Conservation (phyloP, 2,888 invertebrate species). For the Cremastobaeus sp. region DNA sequence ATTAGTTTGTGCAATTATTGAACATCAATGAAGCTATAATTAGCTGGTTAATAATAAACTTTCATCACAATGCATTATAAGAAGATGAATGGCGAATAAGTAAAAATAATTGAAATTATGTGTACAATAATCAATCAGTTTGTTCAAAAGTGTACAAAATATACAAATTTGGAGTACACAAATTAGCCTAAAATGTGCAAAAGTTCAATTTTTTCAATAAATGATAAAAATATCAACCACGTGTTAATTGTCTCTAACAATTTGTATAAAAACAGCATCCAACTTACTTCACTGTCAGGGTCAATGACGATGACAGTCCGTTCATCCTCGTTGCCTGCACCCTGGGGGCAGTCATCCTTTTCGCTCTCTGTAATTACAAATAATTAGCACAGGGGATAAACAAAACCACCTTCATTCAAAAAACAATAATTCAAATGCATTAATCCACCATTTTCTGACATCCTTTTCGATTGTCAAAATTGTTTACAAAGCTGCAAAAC, state of each 20-base stretch:
- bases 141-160: too few species aligned
- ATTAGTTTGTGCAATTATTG: background rate
- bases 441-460: constrained; percentile 15
- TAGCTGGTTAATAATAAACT: too few species aligned
- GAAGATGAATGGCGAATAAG: too few species aligned
- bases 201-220: too few species aligned
- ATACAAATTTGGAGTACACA: too few species aligned
- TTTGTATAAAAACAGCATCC: background rate
- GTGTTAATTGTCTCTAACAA: constrained; percentile 2
- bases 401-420: background rate
- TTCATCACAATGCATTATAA: too few species aligned
- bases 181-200: too few species aligned
- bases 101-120: background rate
- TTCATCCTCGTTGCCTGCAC: constrained; percentile 66
- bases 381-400: constrained; percentile 17
- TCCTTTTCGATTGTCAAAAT: background rate
- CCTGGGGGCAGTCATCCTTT: constrained; percentile 67
- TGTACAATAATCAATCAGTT: too few species aligned
- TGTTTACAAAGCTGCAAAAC: constrained; percentile 1
- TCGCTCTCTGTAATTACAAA: constrained; percentile 63
- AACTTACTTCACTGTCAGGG: constrained; percentile 80
- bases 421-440: background rate
- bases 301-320: constrained; percentile 83
- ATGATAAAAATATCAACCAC: constrained; percentile 13
- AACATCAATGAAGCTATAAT: too few species aligned